Base-by-base conservation (phyloP, 2,113 vertebrate genomes). In the Salvelinus namaycush region DNA sequence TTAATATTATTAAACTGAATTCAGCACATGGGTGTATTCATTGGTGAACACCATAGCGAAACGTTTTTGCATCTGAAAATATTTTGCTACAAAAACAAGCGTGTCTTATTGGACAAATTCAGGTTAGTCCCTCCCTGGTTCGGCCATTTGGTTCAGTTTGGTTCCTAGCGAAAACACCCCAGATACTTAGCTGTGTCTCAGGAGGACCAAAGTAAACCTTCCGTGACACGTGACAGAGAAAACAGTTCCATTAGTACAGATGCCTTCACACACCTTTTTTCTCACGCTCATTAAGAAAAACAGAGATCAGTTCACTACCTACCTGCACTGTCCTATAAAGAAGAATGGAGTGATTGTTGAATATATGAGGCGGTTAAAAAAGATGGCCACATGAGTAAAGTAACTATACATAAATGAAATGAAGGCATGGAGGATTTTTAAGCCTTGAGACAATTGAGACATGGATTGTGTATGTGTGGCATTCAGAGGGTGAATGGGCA, bases 121-220 rank as follows among this genome's bases (percentile, higher is more conserved):
- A 48, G 22, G 1, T 54, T 54, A 18, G 51, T 54, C 12, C 14
- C 51, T 9, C 16, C 51, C 51, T 54, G 51, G 16, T 54, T 54
- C 3, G 1, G 12, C 51, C 4, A 14, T 54, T 54, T 54, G 51
- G 13, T 5, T 18, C 16, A 54, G 51, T 54, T 13, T 54, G 51
- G 51, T 54, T 54, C 51, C 14, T 54, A 18, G 13, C 14, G 14
- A 54, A 70, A n/a, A 66, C n/a, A 13, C 22, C 3, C n/a, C 6
- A 71, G 39, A 87, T 54, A 54, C 51, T 54, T 16, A 44, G 39
- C 39, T 44, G 27, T 14, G 24, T 64, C 18, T 74, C 76, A 0
- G 51, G 75, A 24, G 62, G 80, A 48, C 22, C 39, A 44, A 54
- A 81, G 67, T 24, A 68, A 76, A 72, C 74, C 83, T 76, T 80